These are phyloP conservation scores for Biston betularia DNA, from an alignment of 2,888 invertebrate genomes.

Conservation along the genomic window DNA sequence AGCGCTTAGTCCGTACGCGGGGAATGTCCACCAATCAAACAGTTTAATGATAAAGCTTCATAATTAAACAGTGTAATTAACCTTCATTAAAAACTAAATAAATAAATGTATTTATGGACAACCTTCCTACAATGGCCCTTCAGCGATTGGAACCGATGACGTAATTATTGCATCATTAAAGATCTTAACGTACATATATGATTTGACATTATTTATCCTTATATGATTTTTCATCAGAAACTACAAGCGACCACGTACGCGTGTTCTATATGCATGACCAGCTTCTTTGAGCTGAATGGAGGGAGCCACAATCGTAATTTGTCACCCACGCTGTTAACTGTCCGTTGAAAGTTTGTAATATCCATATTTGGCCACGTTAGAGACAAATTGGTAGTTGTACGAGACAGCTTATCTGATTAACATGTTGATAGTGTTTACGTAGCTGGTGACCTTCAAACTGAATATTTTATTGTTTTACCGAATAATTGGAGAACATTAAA, in stretches of 20 bases:
- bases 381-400: background rate
- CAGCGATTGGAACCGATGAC: too few species aligned
- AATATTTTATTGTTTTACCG: conserved; percentile 19
- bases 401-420: conserved; percentile 30
- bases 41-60: too few species aligned
- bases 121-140: too few species aligned
- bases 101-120: too few species aligned
- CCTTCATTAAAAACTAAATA: too few species aligned
- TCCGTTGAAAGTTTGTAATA: background rate
- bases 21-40: too few species aligned
- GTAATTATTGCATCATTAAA: too few species aligned
- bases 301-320: background rate
- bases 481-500: background rate
- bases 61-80: too few species aligned
- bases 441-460: conserved; percentile 21
- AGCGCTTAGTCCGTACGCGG: too few species aligned
- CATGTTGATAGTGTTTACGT: conserved; percentile 27
- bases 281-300: background rate
- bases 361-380: background rate
- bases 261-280: background rate
- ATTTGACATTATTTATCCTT: background rate
- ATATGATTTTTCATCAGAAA: background rate
- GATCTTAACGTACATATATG: background rate
- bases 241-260: background rate
- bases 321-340: background rate